phyloP scores from a whole-genome alignment of 2,888 invertebrate species.

The Trilocha varians region DNA sequence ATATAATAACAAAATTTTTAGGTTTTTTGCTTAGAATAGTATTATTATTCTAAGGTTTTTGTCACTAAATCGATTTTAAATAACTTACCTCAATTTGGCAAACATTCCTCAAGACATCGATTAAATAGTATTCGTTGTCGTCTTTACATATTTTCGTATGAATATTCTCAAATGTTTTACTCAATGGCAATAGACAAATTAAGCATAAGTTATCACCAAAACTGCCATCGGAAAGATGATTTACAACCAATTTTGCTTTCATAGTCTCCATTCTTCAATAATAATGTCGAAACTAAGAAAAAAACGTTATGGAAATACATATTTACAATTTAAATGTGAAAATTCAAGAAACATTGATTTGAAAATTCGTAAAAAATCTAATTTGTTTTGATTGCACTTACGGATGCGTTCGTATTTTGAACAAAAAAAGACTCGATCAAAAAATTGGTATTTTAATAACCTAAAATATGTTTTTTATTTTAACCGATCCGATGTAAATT shows the following conservation, averaged over 20 bases:
- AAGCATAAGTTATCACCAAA: slow-evolving; percentile 44
- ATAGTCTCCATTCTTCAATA: slow-evolving; percentile 33
- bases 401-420: slow-evolving; percentile 1
- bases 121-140: slow-evolving; percentile 45
- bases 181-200: slow-evolving; percentile 42
- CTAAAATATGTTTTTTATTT: too few species aligned
- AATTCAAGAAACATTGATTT: neutral
- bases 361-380: neutral
- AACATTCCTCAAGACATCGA: slow-evolving; percentile 40
- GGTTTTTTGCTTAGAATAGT: too few species aligned
- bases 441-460: neutral
- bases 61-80: too few species aligned
- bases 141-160: slow-evolving; percentile 48
- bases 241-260: slow-evolving; percentile 41
- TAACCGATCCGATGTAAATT: too few species aligned
- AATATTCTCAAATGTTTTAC: slow-evolving; percentile 38
- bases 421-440: neutral
- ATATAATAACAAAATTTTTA: too few species aligned
- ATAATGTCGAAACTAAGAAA: slow-evolving; percentile 4
- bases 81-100: slow-evolving; percentile 35
- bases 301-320: slow-evolving; percentile 10
- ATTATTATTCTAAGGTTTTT: too few species aligned
- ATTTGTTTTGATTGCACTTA: neutral
- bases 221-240: slow-evolving; percentile 48
- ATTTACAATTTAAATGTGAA: slow-evolving; percentile 7